Base-by-base conservation (phyloP, 2,113 vertebrate genomes). In the Propithecus coquereli region DNA sequence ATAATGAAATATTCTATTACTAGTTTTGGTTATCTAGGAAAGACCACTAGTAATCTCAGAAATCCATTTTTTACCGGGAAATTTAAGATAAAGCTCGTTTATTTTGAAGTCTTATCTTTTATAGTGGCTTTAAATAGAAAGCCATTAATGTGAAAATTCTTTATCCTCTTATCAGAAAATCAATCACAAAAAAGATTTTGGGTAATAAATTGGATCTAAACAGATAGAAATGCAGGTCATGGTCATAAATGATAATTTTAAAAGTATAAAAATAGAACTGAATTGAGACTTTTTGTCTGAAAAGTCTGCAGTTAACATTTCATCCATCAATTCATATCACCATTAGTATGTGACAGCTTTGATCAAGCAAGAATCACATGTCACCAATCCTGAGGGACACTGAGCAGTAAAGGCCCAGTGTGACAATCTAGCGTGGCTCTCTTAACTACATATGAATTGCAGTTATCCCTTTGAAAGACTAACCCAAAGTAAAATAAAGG, bases 141-240 rank as follows among this genome's bases (percentile, higher is more conserved):
- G 14, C 34, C n/a, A 90, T 47, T 79, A 85, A 87, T 59, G 4
- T 90, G 66, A 95, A 97, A 84, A 73, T 6, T 45, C 66, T 63
- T 95, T 27, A 90, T 92, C 71, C 34, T 94, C 54, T 87, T 86
- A 92, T 71, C 61, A 94, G 92, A 84, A 95, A 95, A 92, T 80
- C 68, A 90, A 77, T 97, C 92, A 45, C 45, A 59, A 80, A 95
- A 97, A 82, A 82, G 66, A 84, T 27, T 94, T 73, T 89, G n/a
- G 43, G 11, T 91, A 87, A 92, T 86, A 96, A 93, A 76, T 87
- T 87, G 61, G 23, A 66, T 91, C 59, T 89, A 77, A 92, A 95
- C 5, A 95, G 83, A 83, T 0, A 70, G 34, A 81, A 1, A 2
- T 22, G 0, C 18, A 30, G 3, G 25, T 32, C 27, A 95, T 76